These are phyloP conservation scores for Lagria hirta DNA, from an alignment of 2,888 invertebrate species.

Conservation along the genomic window DNA sequence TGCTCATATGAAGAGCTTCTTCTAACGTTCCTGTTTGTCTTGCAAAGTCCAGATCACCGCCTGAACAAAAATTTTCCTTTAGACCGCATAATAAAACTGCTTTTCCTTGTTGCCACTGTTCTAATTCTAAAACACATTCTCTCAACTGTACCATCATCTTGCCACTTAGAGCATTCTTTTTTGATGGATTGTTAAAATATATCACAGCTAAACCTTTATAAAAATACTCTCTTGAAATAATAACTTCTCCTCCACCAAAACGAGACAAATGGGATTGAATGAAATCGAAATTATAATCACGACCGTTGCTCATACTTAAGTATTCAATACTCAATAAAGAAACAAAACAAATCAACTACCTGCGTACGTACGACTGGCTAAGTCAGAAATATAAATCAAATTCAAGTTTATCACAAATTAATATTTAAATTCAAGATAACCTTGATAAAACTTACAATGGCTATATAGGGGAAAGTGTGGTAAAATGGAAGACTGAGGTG, in stretches of 20 bases:
- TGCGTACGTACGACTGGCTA: too few relatives aligned
- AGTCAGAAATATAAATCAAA: too few relatives aligned
- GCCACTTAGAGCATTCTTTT: conserved; percentile 48
- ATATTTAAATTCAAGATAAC: too few relatives aligned
- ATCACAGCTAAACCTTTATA: conserved; percentile 44
- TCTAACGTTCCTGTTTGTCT: conserved; percentile 34
- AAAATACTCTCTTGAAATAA: conserved; percentile 35
- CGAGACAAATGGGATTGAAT: conserved; percentile 34
- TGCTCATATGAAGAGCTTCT: conserved; percentile 41
- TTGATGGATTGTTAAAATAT: conserved; percentile 40
- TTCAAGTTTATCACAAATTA: too few relatives aligned
- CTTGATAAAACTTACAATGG: too few relatives aligned
- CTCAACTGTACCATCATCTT: conserved; percentile 48
- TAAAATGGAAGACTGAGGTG: too few relatives aligned
- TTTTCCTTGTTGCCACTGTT: conserved; percentile 46
- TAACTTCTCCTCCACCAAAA: conserved; percentile 39
- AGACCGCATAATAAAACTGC: conserved; percentile 43
- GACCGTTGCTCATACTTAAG: too few relatives aligned
- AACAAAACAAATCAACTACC: too few relatives aligned
- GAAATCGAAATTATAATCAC: conserved; percentile 24
- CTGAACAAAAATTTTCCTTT: conserved; percentile 46
- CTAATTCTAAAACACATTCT: conserved; percentile 39
- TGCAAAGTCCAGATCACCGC: conserved; percentile 46
- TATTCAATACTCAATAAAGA: too few relatives aligned
- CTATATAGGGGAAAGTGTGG: too few relatives aligned